phyloP scores from a whole-genome alignment of 1,140 invertebrate species.

The Aphaenogaster rudis region DNA sequence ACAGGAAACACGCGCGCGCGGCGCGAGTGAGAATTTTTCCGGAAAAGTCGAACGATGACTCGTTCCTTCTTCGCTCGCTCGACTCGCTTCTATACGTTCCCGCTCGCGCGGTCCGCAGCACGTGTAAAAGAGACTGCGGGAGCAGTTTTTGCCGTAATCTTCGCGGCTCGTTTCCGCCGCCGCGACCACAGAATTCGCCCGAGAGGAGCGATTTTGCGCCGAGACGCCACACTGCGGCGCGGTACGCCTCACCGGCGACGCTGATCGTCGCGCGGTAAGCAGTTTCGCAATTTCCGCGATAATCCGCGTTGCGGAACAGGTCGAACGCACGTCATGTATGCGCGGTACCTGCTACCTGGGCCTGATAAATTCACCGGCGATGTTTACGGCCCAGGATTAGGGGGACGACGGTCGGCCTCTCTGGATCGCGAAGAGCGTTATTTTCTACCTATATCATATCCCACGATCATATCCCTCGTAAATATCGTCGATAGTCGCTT shows the following conservation, averaged over 20 bases:
- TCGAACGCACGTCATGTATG: neutral
- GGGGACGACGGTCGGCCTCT: slow-evolving; percentile 8
- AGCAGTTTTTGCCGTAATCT: slow-evolving; percentile 67
- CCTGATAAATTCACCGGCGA: slow-evolving; percentile 46
- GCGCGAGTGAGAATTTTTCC: slow-evolving; percentile 44
- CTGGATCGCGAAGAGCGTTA: neutral
- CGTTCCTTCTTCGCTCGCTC: slow-evolving; percentile 20
- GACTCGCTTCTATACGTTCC: slow-evolving; percentile 12
- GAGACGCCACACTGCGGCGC: slow-evolving; percentile 22
- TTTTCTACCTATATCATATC: slow-evolving; percentile 2
- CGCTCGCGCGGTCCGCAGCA: slow-evolving; percentile 46
- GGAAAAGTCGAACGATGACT: slow-evolving; percentile 62
- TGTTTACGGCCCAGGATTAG: slow-evolving; percentile 39
- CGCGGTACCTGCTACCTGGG: slow-evolving; percentile 4
- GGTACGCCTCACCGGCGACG: slow-evolving; percentile 65
- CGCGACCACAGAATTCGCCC: slow-evolving; percentile 60
- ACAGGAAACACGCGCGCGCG: slow-evolving; percentile 18
- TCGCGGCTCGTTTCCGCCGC: slow-evolving; percentile 70
- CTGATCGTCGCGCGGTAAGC: slow-evolving; percentile 48
- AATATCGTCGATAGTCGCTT: slow-evolving; percentile 36
- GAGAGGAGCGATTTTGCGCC: slow-evolving; percentile 53
- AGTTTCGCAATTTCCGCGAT: slow-evolving; percentile 64
- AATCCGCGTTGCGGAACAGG: slow-evolving; percentile 59
- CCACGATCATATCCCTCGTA: slow-evolving; percentile 20
- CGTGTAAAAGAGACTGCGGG: slow-evolving; percentile 56